Evolutionary conservation across 2,113 vertebrate genomes (phyloP).

Genomic region (Petaurus breviceps): DNA sequence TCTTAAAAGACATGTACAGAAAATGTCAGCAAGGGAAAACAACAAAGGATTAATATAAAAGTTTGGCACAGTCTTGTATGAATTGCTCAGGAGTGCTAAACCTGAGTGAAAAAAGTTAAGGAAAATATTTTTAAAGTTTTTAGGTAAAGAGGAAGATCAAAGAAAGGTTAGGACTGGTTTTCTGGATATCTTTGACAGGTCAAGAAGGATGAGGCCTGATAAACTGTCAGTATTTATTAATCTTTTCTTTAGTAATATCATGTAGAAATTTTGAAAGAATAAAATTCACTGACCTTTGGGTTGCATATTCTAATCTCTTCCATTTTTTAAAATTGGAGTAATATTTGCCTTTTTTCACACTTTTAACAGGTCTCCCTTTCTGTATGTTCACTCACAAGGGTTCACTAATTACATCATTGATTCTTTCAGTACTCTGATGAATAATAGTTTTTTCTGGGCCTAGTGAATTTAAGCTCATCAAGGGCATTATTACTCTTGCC

Average conservation of each 20-base stretch:
- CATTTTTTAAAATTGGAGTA: not conserved
- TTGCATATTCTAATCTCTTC: not conserved
- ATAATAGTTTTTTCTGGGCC: not conserved
- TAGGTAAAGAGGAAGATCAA: not conserved
- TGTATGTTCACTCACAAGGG: not conserved
- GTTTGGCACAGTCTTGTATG: not conserved
- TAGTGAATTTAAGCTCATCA: not conserved
- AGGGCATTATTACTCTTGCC: not conserved
- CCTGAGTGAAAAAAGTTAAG: not conserved
- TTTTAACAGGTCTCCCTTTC: not conserved
- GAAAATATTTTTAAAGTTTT: not conserved
- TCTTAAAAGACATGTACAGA: not conserved
- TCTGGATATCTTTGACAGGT: not conserved
- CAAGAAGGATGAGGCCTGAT: not conserved
- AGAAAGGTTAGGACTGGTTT: not conserved
- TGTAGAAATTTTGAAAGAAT: not conserved
- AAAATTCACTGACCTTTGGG: not conserved
- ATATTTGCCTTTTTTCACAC: not conserved
- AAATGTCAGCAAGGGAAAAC: not conserved
- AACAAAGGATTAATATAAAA: not conserved
- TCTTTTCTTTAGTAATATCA: not conserved
- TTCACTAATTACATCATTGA: not conserved
- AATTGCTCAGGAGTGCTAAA: not conserved
- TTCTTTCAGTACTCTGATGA: not conserved
- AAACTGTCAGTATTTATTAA: not conserved